Conservation (phyloP, 2,888 invertebrate species). For the Sipha maydis region DNA sequence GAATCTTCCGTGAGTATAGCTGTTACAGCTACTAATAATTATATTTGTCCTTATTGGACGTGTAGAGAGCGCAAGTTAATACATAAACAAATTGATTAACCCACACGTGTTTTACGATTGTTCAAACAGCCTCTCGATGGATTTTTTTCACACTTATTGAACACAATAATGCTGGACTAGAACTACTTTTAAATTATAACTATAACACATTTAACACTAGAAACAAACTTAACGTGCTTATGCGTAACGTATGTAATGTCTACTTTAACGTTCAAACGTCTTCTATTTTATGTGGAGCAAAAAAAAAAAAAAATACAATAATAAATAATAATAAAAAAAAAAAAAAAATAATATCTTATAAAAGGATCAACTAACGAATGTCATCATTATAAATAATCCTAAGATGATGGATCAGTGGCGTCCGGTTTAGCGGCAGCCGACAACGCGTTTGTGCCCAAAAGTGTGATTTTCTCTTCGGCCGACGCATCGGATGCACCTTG, state of each 20-base stretch:
- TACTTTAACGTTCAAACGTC: neutral
- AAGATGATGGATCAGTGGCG: slow-evolving; percentile 35
- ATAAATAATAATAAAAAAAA: slow-evolving; percentile 5
- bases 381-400: slow-evolving; percentile 24
- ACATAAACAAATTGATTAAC: slow-evolving; percentile 6
- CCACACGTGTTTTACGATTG: neutral
- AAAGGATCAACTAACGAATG: neutral
- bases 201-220: neutral
- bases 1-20: slow-evolving; percentile 29
- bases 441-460: slow-evolving; percentile 58
- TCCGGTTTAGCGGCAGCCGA: slow-evolving; percentile 24
- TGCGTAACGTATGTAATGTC: neutral
- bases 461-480: slow-evolving; percentile 63
- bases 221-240: slow-evolving; percentile 34
- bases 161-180: slow-evolving; percentile 45
- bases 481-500: slow-evolving; percentile 50
- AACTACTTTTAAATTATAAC: slow-evolving; percentile 32
- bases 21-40: neutral
- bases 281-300: slow-evolving; percentile 11
- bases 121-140: neutral
- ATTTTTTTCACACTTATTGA: slow-evolving; percentile 13
- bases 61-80: slow-evolving; percentile 22
- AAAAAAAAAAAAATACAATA: slow-evolving; percentile 4
- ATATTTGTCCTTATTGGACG: neutral
- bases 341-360: neutral